phyloP scores from a whole-genome alignment of 2,888 invertebrate genomes.

The Lottia gigantea region DNA sequence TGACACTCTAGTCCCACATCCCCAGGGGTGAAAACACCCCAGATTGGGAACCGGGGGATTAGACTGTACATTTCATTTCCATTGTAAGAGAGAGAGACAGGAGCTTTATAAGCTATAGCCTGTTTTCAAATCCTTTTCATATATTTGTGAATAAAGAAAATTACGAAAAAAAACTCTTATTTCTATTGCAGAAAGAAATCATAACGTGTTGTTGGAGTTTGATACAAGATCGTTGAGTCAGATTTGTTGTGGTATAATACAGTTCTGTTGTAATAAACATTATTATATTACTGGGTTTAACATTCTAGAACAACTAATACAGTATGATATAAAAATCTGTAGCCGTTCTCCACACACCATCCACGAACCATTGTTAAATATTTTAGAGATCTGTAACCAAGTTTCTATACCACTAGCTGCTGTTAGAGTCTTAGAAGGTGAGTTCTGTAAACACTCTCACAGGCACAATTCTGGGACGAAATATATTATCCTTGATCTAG shows the following conservation, averaged over 20 bases:
- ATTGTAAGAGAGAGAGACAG: no score
- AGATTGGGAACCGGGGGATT: no score
- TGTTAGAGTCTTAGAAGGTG: not conserved
- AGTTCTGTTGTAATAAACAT: not conserved
- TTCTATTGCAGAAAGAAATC: not conserved
- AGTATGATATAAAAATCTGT: not conserved
- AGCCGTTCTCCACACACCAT: not conserved
- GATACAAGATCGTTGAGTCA: not conserved
- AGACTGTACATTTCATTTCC: no score
- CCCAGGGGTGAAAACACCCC: no score
- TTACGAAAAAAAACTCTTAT: no score
- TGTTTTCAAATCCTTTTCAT: no score
- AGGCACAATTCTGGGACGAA: no score
- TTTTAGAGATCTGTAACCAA: not conserved
- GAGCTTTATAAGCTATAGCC: no score
- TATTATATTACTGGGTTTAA: not conserved
- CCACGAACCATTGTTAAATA: not conserved
- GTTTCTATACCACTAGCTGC: not conserved
- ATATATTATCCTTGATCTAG: no score
- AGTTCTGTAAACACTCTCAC: not conserved
- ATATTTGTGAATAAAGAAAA: no score
- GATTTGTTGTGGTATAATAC: not conserved
- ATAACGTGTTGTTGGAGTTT: not conserved
- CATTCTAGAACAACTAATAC: not conserved
- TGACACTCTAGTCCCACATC: no score